Conservation (phyloP, 2,113 vertebrate species). For the Lepus timidus region DNA sequence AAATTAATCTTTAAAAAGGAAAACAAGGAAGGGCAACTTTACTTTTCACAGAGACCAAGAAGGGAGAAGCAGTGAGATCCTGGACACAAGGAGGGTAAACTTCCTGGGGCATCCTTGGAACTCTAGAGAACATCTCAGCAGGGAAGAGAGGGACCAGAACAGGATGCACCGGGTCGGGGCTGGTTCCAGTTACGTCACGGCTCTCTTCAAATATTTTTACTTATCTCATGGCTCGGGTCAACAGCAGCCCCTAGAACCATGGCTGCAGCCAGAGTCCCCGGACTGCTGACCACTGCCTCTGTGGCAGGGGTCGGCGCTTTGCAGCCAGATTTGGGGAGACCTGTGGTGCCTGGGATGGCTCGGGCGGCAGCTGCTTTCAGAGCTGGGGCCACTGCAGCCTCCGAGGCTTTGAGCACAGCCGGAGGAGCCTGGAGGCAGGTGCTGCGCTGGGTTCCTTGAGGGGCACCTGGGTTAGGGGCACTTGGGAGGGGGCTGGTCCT, state of each 20-base stretch:
- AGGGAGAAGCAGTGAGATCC: fast-evolving
- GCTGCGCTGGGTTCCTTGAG: neutral
- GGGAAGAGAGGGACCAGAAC: neutral
- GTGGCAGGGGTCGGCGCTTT: neutral
- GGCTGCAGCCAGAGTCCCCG: neutral
- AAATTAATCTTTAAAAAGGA: too few species aligned
- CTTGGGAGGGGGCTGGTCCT: constrained; percentile 45
- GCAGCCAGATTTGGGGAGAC: neutral
- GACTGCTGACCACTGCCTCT: neutral
- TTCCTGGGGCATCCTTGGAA: fast-evolving
- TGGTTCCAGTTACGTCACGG: neutral
- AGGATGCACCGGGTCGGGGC: neutral
- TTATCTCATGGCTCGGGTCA: neutral
- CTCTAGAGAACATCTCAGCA: neutral
- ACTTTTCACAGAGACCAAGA: too few species aligned
- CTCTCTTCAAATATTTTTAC: neutral
- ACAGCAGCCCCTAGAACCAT: neutral
- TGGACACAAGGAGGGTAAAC: too few species aligned
- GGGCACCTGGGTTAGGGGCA: constrained; percentile 44
- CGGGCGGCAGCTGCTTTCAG: neutral
- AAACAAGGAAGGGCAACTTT: too few species aligned
- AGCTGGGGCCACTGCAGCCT: neutral
- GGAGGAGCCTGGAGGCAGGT: neutral
- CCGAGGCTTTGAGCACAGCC: neutral
- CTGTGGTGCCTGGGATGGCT: neutral